Percentiles rank a stretch among this genome's conserved stretches.
Conservation (phyloP, 2,888 invertebrate species). For the Eupelmus urozonus region DNA sequence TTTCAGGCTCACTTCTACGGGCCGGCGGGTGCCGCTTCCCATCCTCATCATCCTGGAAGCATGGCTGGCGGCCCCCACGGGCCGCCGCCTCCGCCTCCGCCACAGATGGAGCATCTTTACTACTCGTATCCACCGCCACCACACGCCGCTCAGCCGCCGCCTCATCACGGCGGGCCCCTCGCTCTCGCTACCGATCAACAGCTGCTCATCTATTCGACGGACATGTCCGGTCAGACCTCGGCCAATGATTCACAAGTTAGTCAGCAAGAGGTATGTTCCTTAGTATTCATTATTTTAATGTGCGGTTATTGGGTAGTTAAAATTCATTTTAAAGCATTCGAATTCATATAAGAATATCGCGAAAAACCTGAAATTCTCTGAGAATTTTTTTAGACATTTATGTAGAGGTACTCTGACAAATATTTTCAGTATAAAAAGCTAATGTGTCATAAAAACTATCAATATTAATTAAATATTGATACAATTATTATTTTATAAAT, state of each 20-base stretch:
- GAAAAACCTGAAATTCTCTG: too few relatives aligned
- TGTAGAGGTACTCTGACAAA: too few relatives aligned
- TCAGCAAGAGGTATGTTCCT: conserved; percentile 72
- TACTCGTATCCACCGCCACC: conserved; percentile 71
- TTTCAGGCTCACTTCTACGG: conserved; percentile 70
- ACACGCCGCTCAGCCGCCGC: conserved; percentile 67
- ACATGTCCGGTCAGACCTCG: conserved; percentile 67
- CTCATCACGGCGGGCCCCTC: conserved; percentile 69
- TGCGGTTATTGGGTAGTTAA: too few relatives aligned
- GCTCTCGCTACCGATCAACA: conserved; percentile 73
- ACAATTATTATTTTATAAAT: too few relatives aligned
- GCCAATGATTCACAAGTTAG: conserved; percentile 69
- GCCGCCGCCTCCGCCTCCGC: conserved; percentile 65
- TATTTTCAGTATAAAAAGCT: too few relatives aligned
- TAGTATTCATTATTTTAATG: too few relatives aligned
- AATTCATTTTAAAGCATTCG: too few relatives aligned
- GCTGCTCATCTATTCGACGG: conserved; percentile 71
- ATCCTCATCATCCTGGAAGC: conserved; percentile 51
- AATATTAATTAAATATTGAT: too few relatives aligned
- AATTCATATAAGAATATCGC: too few relatives aligned
- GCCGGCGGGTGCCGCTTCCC: conserved; percentile 6
- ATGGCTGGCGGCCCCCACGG: conserved; percentile 37
- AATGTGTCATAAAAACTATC: too few relatives aligned
- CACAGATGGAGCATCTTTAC: conserved; percentile 73
- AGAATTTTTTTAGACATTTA: too few relatives aligned